Evolutionary conservation across 1,140 invertebrate species (phyloP).

Genomic region (Nephotettix cincticeps): DNA sequence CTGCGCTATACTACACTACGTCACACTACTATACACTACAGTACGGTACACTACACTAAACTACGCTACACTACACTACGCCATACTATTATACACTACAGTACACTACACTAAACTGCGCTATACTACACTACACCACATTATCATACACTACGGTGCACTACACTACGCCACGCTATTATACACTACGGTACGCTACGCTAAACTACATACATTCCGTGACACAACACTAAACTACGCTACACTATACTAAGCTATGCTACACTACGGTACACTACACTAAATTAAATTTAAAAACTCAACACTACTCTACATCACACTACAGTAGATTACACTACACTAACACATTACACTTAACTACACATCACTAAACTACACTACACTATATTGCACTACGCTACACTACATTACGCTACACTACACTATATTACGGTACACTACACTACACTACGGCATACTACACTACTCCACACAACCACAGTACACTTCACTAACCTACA

Average conservation of each 20-base stretch:
- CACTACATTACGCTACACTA: not conserved
- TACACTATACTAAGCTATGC: not conserved
- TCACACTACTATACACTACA: not conserved
- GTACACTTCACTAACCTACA: not conserved
- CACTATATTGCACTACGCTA: not conserved
- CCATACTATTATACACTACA: not conserved
- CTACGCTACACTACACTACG: not conserved
- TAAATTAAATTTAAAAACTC: not conserved
- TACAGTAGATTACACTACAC: not conserved
- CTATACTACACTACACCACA: not conserved
- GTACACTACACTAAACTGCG: not conserved
- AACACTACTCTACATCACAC: not conserved
- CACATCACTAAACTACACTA: not conserved
- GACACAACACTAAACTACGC: not conserved
- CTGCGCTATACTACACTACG: not conserved
- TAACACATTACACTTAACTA: not conserved
- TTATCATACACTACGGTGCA: not conserved
- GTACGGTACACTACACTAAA: not conserved
- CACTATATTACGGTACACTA: not conserved
- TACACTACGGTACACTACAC: not conserved
- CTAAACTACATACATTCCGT: not conserved
- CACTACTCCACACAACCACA: no score
- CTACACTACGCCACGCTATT: not conserved
- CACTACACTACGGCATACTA: not conserved
- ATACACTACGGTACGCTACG: not conserved